These are phyloP conservation scores for Apoda limacodes DNA, from an alignment of 2,888 invertebrate species.

Conservation along the genomic window DNA sequence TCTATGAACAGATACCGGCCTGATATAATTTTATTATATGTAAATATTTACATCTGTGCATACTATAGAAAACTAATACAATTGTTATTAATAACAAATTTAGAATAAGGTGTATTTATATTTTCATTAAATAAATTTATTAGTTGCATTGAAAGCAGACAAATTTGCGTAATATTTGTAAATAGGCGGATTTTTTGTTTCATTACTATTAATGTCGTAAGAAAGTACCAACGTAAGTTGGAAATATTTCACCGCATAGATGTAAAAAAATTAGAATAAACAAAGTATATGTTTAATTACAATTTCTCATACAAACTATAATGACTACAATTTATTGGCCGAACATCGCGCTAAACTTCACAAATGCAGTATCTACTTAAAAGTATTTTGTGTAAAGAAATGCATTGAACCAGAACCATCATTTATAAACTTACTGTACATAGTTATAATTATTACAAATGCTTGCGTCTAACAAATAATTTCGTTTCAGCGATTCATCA, in stretches of 20 bases:
- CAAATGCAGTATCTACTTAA: constrained; percentile 53
- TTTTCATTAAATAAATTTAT: too few species aligned
- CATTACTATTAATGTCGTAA: too few species aligned
- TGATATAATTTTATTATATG: too few species aligned
- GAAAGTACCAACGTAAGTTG: too few species aligned
- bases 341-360: constrained; percentile 46
- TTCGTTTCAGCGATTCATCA: too few species aligned
- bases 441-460: constrained; percentile 26
- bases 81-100: too few species aligned
- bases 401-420: constrained; percentile 41
- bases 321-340: constrained; percentile 54
- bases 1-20: too few species aligned
- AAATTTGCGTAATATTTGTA: constrained; percentile 8
- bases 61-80: too few species aligned
- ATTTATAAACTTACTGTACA: constrained; percentile 34
- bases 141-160: too few species aligned
- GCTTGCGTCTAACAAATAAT: too few species aligned
- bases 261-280: constrained; percentile 34
- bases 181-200: neutral
- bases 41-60: too few species aligned
- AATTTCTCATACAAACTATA: constrained; percentile 57
- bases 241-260: constrained; percentile 8
- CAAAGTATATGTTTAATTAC: constrained; percentile 61
- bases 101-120: too few species aligned
- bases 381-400: constrained; percentile 45